Evolutionary conservation across 2,797 vertebrate species (phyloP).

Genomic region (Carduelis carduelis): DNA sequence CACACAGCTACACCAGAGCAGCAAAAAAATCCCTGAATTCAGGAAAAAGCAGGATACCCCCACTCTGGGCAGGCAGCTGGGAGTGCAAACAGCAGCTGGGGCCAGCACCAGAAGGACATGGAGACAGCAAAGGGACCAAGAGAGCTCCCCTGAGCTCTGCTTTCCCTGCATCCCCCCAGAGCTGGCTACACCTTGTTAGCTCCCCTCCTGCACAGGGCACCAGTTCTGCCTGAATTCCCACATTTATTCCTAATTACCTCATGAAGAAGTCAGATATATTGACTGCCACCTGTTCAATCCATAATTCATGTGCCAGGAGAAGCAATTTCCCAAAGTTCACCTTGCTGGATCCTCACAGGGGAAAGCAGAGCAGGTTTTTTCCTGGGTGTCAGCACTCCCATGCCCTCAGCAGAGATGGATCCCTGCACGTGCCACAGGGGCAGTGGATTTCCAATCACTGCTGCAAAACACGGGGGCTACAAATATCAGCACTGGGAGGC

Average conservation of each 20-base stretch:
- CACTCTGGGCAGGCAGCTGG: accelerated
- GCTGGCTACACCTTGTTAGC: accelerated
- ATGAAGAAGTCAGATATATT: slow-evolving; percentile 8
- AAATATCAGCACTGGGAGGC: neutral
- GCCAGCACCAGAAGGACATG: accelerated
- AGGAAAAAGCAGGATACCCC: neutral
- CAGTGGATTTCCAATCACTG: neutral
- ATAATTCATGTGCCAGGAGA: slow-evolving; percentile 28
- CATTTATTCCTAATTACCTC: slow-evolving; percentile 51
- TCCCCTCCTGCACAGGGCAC: neutral
- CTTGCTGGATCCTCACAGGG: slow-evolving; percentile 6
- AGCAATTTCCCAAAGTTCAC: slow-evolving; percentile 46
- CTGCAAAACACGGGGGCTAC: neutral
- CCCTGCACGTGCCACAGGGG: neutral
- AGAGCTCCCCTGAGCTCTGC: neutral
- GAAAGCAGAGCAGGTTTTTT: neutral
- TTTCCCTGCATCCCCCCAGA: neutral
- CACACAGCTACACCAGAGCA: neutral
- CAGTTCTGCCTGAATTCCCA: slow-evolving; percentile 40
- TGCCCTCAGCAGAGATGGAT: neutral
- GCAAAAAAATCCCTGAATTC: neutral
- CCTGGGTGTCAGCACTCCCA: neutral
- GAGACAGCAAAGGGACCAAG: accelerated
- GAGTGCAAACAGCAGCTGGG: neutral
- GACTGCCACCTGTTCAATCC: neutral